Percentiles rank a stretch among this genome's conserved stretches.
These are phyloP conservation scores for Brachionus koreanus DNA, from an alignment of 1,140 invertebrate genomes.

Conservation along the genomic window DNA sequence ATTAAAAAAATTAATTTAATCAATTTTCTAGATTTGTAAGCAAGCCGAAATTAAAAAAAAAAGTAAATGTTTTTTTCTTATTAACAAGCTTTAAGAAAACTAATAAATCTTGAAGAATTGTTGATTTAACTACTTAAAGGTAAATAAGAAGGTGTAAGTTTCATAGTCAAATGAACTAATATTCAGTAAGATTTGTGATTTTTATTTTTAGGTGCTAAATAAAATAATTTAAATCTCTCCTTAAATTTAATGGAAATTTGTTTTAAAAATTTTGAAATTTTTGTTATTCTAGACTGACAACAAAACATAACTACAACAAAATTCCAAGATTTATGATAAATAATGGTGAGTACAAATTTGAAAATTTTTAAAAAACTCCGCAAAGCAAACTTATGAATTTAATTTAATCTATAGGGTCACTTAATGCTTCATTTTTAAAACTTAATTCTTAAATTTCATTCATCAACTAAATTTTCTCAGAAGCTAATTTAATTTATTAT, in stretches of 20 bases:
- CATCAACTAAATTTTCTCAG: too few relatives aligned
- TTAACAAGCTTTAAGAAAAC: slow-evolving; percentile 12
- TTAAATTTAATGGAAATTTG: not conserved
- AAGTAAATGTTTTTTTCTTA: not conserved
- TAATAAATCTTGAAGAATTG: slow-evolving; percentile 14
- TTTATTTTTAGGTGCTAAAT: not conserved
- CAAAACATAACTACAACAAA: not conserved
- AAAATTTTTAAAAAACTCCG: not conserved
- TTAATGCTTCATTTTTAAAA: too few relatives aligned
- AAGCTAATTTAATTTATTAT: too few relatives aligned
- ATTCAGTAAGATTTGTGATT: not conserved
- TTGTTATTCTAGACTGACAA: not conserved
- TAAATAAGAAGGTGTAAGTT: slow-evolving; percentile 8
- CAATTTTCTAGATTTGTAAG: not conserved
- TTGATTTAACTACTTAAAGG: slow-evolving; percentile 21
- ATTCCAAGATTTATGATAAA: not conserved
- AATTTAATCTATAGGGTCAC: not conserved
- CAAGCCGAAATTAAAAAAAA: not conserved
- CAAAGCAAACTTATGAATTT: not conserved
- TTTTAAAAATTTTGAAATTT: not conserved
- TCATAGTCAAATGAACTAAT: not conserved
- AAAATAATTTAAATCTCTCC: not conserved
- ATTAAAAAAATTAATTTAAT: not conserved
- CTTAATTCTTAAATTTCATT: too few relatives aligned
- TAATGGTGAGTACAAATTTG: not conserved